Evolutionary conservation across 2,888 invertebrate species (phyloP).

Genomic region (Agriopis aurantiaria): DNA sequence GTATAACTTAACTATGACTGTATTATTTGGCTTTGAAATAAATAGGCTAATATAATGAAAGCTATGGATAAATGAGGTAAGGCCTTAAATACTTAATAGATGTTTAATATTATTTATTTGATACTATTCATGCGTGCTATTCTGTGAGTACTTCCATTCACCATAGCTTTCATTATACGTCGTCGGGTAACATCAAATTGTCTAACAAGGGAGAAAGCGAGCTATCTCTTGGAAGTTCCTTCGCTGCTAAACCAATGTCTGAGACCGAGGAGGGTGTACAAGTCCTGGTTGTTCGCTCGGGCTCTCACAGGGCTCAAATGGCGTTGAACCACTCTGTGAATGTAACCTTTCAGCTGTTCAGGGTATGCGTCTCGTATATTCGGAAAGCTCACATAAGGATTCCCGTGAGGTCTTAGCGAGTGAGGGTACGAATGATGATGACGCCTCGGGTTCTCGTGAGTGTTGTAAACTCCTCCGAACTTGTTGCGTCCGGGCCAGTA

Average conservation of each 20-base stretch:
- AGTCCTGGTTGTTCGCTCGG: conserved; percentile 71
- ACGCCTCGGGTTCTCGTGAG: conserved; percentile 76
- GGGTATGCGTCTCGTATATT: conserved; percentile 64
- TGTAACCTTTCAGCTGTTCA: conserved; percentile 65
- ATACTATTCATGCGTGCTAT: conserved; percentile 35
- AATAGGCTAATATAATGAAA: conserved; percentile 84
- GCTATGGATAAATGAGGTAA: conserved; percentile 68
- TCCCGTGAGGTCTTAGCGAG: conserved; percentile 69
- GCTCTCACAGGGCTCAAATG: conserved; percentile 65
- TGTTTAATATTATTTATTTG: conserved; percentile 11
- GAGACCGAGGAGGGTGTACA: conserved; percentile 79
- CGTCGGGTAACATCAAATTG: conserved; percentile 85
- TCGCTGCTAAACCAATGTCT: conserved; percentile 83
- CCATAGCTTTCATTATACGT: conserved; percentile 84
- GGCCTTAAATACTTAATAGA: conserved; percentile 20
- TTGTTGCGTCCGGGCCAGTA: conserved; percentile 78
- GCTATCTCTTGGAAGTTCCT: conserved; percentile 82
- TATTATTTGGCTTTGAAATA: conserved; percentile 86
- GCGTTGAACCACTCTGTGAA: conserved; percentile 65
- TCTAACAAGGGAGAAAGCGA: conserved; percentile 62
- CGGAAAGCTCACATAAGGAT: conserved; percentile 60
- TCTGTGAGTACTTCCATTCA: conserved; percentile 54
- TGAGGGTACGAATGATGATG: conserved; percentile 81
- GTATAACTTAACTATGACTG: conserved; percentile 83
- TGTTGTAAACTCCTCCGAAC: conserved; percentile 75